Percentiles rank a stretch among this genome's conserved stretches.
Evolutionary conservation across 2,113 vertebrate genomes (phyloP).

Genomic region (Podarcis cretensis): DNA sequence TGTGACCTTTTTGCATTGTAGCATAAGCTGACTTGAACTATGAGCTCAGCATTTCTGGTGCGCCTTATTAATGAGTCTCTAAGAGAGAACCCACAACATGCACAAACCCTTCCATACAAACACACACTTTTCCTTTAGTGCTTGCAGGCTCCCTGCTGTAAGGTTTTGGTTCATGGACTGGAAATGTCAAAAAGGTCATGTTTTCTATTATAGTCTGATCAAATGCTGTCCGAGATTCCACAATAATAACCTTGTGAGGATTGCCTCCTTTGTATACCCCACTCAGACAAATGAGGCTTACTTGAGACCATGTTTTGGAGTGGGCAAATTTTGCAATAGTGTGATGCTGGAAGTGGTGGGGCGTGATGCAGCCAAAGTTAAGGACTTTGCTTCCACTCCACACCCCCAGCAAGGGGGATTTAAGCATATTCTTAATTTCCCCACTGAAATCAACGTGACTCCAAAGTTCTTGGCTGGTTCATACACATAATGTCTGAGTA

Average conservation of each 20-base stretch:
- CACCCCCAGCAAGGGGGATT: neutral
- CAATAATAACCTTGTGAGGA: neutral
- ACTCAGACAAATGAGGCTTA: neutral
- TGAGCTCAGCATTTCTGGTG: conserved; percentile 22
- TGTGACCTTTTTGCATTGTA: conserved; percentile 13
- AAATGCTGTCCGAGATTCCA: neutral
- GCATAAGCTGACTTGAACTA: neutral
- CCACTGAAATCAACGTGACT: neutral
- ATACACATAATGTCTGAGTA: neutral
- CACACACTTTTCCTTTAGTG: neutral
- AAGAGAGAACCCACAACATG: neutral
- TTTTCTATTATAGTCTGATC: neutral
- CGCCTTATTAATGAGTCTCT: neutral
- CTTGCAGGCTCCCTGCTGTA: neutral
- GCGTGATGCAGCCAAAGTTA: neutral
- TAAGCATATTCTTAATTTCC: neutral
- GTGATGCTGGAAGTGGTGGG: no score
- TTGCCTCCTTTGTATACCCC: no score
- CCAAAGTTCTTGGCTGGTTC: neutral
- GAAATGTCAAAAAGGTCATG: neutral
- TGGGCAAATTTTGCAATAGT: neutral
- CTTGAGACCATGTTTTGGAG: neutral
- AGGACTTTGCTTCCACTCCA: neutral
- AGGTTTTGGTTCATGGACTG: neutral
- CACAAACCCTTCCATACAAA: neutral